A percentile compares a stretch with the other conserved stretches of the same genome.
Conservation (phyloP, 2,888 invertebrate species). For the Xestia ashworthii region DNA sequence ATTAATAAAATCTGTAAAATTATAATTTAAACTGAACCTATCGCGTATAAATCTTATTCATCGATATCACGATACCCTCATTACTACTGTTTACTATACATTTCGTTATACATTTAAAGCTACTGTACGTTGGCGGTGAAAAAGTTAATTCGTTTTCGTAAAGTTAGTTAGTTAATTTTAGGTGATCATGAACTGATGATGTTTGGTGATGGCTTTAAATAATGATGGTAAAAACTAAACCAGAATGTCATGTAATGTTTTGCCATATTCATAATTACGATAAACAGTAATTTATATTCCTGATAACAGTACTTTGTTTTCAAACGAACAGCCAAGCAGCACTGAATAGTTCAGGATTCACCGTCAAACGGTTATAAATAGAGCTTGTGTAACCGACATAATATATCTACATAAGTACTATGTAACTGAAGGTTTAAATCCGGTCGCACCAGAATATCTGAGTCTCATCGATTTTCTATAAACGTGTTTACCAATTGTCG, state of each 20-base stretch:
- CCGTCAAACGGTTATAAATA: background rate
- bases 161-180: too few species aligned
- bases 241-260: background rate
- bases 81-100: too few species aligned
- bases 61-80: too few species aligned
- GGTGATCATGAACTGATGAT: background rate
- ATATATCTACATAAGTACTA: background rate
- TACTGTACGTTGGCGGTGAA: too few species aligned
- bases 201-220: background rate
- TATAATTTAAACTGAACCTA: too few species aligned
- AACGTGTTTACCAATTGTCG: slow-evolving; percentile 4
- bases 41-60: too few species aligned
- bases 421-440: slow-evolving; percentile 11
- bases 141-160: too few species aligned
- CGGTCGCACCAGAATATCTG: slow-evolving; percentile 27
- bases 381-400: background rate
- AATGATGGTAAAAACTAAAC: background rate
- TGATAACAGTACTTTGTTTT: background rate
- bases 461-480: slow-evolving; percentile 36
- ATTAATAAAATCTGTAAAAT: too few species aligned
- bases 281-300: background rate
- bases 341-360: background rate
- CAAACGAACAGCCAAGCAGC: background rate
- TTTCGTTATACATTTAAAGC: too few species aligned
- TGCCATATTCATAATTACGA: background rate